A percentile compares a stretch with the other conserved stretches of the same genome.
These are phyloP conservation scores for Seira sanloemensis DNA, from an alignment of 2,888 invertebrate species.

Conservation along the genomic window DNA sequence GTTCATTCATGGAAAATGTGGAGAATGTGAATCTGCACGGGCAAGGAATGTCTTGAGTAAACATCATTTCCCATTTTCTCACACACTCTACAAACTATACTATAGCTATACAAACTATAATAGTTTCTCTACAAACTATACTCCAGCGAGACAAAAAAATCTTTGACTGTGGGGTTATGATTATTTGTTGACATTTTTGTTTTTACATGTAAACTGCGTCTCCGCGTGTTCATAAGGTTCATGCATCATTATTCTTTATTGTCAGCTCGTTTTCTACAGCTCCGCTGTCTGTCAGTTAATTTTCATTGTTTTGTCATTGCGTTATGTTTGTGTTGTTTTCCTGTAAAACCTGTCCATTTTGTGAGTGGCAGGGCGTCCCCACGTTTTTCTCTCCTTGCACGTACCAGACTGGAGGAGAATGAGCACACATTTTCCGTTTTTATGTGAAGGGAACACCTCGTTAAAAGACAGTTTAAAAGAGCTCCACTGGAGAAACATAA, in stretches of 20 bases:
- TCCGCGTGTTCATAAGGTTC: no score
- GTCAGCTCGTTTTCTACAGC: neutral
- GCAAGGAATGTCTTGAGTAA: neutral
- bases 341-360: no score
- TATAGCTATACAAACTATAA: no score
- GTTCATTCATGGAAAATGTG: neutral
- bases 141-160: no score
- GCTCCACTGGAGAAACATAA: constrained; percentile 45
- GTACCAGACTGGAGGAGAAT: no score
- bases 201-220: no score
- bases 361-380: constrained; percentile 42
- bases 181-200: neutral
- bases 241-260: neutral
- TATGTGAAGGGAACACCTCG: constrained; percentile 35
- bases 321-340: neutral
- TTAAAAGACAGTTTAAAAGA: constrained; percentile 2
- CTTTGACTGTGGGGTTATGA: neutral
- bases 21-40: neutral
- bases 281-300: neutral
- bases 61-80: neutral
- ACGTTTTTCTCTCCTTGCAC: neutral
- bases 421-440: constrained; percentile 1
- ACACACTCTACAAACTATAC: neutral
- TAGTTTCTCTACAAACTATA: no score
- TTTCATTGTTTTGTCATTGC: neutral